These are phyloP conservation scores for Cyanoderma ruficeps DNA, from an alignment of 2,113 vertebrate genomes.

Conservation along the genomic window DNA sequence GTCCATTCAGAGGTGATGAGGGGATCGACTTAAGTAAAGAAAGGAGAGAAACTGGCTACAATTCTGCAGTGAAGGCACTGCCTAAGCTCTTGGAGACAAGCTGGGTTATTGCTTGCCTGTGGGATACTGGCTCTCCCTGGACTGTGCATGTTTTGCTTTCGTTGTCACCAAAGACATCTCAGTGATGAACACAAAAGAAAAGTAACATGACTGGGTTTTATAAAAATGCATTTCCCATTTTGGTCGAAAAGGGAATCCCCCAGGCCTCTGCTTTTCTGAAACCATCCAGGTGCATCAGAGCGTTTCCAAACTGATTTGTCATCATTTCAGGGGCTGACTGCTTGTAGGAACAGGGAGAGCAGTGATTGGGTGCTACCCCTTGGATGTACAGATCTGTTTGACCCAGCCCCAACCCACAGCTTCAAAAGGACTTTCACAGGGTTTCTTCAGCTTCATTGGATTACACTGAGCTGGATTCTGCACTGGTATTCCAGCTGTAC, in stretches of 20 bases:
- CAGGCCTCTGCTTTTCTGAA: neutral
- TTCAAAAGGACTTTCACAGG: neutral
- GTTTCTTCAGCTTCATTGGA: neutral
- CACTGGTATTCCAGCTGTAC: neutral
- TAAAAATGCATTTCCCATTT: neutral
- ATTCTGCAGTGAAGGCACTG: neutral
- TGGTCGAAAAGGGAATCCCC: neutral
- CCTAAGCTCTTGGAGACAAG: neutral
- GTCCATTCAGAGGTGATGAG: neutral
- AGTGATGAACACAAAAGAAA: neutral
- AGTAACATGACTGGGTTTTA: neutral
- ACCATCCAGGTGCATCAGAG: constrained; percentile 27
- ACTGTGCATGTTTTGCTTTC: neutral
- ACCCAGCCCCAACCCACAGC: neutral
- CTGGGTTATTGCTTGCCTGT: neutral
- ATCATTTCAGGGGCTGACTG: neutral
- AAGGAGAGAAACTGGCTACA: neutral
- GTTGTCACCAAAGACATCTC: neutral
- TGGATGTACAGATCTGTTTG: neutral
- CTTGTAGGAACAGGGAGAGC: neutral
- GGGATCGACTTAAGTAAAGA: rapidly evolving
- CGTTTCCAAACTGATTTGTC: constrained; percentile 20
- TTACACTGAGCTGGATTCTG: neutral
- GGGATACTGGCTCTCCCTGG: neutral
- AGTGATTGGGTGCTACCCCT: neutral